Evolutionary conservation across 2,888 invertebrate genomes (phyloP), one percentile per base, ranked within the genome.

Genomic region (Stenchaetothrips biformis): DNA sequence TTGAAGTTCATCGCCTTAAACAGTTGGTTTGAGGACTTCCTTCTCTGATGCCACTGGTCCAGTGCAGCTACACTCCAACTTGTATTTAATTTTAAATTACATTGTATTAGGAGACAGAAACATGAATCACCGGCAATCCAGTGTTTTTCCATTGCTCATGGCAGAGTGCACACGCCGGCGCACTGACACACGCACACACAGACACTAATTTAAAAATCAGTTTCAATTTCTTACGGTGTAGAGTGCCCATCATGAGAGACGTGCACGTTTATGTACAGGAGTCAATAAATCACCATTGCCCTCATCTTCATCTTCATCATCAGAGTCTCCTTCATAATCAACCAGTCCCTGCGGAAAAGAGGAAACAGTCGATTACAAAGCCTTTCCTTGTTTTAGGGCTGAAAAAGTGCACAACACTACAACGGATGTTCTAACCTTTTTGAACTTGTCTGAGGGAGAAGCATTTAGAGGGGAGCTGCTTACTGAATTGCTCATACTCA

Each of bases 311-410:
- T 96, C 96, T 81, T 96, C 96, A 85, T 98, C 98, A 85, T 98
- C 98, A 0, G 97, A 98, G 88, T 98, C 98, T 81, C 96, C 98
- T 86, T 98, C 98, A 86, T 98, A 98, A 88, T 98, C 98, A 82
- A 98, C 98, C 85, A 98, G 90, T 84, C 96, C 83, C 84, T 84
- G 78, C 37, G 4, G 37, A 9, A 80, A 82, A 82, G 79, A 77
- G 81, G n/a, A 80, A 53, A 81, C n/a, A 21, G 0, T 13, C 13
- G 25, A 25, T 21, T 48, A 74, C 21, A 62, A 59, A 67, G 49
- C 18, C 37, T 2, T 80, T 27, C 21, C 48, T 8, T 78, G 78
- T 80, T 21, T 25, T 37, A n/a, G n/a, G 18, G 7, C 13, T 18
- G 21, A 79, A 80, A 77, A 47, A 78, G 11, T 48, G 11, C 62